These are phyloP conservation scores for Tipula vernalis DNA, from an alignment of 2,888 invertebrate species.

Conservation along the genomic window DNA sequence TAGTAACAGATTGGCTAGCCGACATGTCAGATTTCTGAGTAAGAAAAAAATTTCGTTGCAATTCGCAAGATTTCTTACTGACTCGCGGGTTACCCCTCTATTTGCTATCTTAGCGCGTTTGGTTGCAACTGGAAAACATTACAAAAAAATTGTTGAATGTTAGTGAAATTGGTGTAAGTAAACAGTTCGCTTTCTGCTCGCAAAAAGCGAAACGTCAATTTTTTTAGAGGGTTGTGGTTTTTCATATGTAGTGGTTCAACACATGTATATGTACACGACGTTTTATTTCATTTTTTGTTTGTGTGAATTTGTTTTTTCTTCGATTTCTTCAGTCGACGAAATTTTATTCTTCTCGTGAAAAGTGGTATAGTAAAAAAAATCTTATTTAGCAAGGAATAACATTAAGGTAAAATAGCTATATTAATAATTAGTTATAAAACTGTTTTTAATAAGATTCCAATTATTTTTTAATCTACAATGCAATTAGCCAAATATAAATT, in stretches of 20 bases:
- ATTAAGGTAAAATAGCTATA: neutral
- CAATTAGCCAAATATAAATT: neutral
- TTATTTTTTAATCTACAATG: neutral
- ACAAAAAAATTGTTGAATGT: too few species aligned
- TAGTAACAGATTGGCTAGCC: too few species aligned
- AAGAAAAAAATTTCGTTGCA: too few species aligned
- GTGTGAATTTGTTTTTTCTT: neutral
- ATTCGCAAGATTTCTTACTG: too few species aligned
- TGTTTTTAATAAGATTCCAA: neutral
- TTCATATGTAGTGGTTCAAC: neutral
- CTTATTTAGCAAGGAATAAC: neutral
- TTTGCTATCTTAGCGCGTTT: too few species aligned
- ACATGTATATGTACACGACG: neutral
- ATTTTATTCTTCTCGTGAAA: neutral
- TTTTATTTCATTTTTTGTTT: neutral
- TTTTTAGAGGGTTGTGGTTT: neutral
- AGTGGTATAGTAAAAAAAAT: neutral
- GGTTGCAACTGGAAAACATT: too few species aligned
- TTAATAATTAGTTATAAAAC: neutral
- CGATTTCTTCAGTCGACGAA: neutral
- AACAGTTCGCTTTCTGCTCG: too few species aligned
- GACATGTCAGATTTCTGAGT: too few species aligned
- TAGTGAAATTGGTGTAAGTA: too few species aligned
- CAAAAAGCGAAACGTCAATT: neutral
- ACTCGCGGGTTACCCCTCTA: too few species aligned